Percentiles rank a stretch among this genome's conserved stretches.
Evolutionary conservation across 2,797 vertebrate genomes (phyloP).

Genomic region (Rhynchonycteris naso): DNA sequence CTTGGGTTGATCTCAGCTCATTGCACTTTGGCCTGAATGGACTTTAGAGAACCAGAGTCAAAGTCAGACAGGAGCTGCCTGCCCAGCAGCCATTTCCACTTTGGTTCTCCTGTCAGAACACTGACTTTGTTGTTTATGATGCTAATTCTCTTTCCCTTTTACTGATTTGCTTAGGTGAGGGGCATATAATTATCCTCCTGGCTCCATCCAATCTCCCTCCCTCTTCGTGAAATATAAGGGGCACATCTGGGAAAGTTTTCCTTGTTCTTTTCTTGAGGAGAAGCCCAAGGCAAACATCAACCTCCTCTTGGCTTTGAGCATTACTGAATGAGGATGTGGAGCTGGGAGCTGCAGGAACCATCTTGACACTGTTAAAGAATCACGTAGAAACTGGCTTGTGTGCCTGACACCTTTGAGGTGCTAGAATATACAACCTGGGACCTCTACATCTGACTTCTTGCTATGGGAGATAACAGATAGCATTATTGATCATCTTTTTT

Average conservation of each 20-base stretch:
- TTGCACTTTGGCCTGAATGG: background rate
- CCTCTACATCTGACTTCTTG: background rate
- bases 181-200: background rate
- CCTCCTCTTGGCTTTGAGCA: background rate
- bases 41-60: background rate
- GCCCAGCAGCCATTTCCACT: background rate
- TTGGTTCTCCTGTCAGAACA: background rate
- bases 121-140: background rate
- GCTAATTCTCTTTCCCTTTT: background rate
- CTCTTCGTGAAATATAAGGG: background rate
- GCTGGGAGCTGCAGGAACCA: background rate
- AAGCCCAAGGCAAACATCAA: background rate
- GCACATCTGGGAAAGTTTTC: background rate
- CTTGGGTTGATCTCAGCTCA: background rate
- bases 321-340: background rate
- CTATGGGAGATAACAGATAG: background rate
- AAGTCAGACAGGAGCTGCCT: background rate
- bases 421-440: background rate
- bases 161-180: background rate
- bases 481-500: background rate
- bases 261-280: constrained; percentile 41
- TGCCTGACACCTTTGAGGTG: background rate
- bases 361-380: background rate
- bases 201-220: background rate
- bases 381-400: background rate